These are phyloP conservation scores for Hydractinia echinata DNA, from an alignment of 30 jellyfish, hydroid and myxozoan genomes.

Conservation along the genomic window DNA sequence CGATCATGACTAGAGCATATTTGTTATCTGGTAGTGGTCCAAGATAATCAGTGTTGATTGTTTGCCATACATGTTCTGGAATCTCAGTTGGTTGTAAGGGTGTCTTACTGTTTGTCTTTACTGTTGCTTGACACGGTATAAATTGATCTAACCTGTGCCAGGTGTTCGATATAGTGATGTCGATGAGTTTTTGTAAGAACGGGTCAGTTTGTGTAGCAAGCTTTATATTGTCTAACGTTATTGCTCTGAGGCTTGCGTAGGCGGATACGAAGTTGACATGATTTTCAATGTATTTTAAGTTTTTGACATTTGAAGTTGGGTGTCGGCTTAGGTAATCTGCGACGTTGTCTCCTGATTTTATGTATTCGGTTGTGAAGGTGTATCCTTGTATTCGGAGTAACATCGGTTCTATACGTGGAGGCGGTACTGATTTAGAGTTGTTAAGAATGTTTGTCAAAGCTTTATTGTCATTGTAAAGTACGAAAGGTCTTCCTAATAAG, in stretches of 20 bases:
- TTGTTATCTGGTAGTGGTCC: slow-evolving; percentile 29
- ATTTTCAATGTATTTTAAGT: neutral
- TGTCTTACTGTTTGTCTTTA: too few species aligned
- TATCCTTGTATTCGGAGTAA: slow-evolving; percentile 31
- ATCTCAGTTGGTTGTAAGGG: too few species aligned
- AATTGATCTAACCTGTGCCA: too few species aligned
- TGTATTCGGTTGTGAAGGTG: neutral
- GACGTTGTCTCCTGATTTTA: neutral
- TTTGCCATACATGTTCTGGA: slow-evolving; percentile 26
- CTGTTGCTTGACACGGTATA: too few species aligned
- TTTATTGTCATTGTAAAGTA: slow-evolving; percentile 11
- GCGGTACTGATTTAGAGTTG: slow-evolving; percentile 30
- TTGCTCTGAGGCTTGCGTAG: too few species aligned
- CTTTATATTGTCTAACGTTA: too few species aligned
- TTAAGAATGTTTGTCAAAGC: slow-evolving; percentile 5
- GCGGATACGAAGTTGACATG: too few species aligned
- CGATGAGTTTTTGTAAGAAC: too few species aligned
- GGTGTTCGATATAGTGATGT: too few species aligned
- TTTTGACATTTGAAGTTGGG: neutral
- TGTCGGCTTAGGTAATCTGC: slow-evolving; percentile 14
- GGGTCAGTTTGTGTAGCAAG: too few species aligned
- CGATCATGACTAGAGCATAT: slow-evolving; percentile 32
- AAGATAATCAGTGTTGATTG: slow-evolving; percentile 48
- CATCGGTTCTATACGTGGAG: slow-evolving; percentile 29
- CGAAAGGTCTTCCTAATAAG: slow-evolving; percentile 12